phyloP scores from a whole-genome alignment of 2,888 invertebrate species.

The Conops quadrifasciatus region DNA sequence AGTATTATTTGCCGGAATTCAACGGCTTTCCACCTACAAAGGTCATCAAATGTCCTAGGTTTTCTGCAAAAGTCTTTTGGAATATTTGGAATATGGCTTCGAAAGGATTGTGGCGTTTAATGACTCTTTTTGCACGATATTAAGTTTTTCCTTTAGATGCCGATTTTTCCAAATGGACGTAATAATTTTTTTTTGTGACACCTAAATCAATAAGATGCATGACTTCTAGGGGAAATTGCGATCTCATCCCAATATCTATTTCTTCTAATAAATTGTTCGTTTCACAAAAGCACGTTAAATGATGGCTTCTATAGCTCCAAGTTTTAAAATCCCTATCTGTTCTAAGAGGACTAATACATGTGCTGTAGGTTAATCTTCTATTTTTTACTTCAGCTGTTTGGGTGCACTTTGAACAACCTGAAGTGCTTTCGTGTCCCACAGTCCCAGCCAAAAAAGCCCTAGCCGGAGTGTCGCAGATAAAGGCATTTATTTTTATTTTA shows the following conservation, averaged over 20 bases:
- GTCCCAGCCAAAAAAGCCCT: conserved; percentile 22
- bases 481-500: conserved; percentile 5
- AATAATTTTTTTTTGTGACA: conserved; percentile 8
- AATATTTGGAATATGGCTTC: too few species aligned
- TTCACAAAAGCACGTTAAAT: neutral
- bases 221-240: conserved; percentile 11
- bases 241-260: neutral
- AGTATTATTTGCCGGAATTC: too few species aligned
- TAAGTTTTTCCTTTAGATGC: neutral
- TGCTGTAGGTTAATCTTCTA: conserved; percentile 13
- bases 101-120: conserved; percentile 1
- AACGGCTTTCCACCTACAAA: too few species aligned
- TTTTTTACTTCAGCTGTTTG: conserved; percentile 28
- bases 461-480: conserved; percentile 29
- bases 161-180: neutral
- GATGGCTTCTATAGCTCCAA: neutral
- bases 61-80: too few species aligned
- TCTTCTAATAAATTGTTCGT: conserved; percentile 2
- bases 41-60: too few species aligned
- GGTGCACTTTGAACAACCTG: conserved; percentile 29
- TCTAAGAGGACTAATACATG: neutral
- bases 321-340: neutral
- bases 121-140: neutral
- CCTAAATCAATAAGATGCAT: conserved; percentile 26
- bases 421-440: conserved; percentile 17